Evolutionary conservation across 1,140 invertebrate genomes (phyloP).

Genomic region (Apis laboriosa): DNA sequence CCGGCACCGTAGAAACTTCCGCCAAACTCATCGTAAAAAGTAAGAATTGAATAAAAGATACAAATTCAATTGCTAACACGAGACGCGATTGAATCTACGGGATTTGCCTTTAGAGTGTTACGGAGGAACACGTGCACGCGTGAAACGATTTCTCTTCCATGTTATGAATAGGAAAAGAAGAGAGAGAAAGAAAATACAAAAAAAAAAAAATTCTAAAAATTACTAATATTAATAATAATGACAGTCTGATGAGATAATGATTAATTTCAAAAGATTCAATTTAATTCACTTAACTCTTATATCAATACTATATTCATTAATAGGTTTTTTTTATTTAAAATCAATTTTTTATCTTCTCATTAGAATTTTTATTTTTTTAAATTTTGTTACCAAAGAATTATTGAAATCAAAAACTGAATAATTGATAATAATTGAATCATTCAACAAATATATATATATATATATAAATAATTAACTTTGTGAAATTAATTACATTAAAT

Average conservation of each 20-base stretch:
- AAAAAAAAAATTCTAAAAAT: neutral
- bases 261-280: neutral
- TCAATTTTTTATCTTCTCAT: no score
- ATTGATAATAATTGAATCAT: neutral
- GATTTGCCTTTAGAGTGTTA: constrained; percentile 46
- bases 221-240: no score
- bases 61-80: constrained; percentile 70
- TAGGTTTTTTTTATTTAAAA: no score
- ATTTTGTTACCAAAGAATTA: neutral
- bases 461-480: neutral
- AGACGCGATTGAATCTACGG: constrained; percentile 60
- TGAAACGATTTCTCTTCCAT: constrained; percentile 19
- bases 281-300: no score
- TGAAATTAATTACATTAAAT: neutral
- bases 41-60: constrained; percentile 90
- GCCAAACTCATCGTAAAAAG: constrained; percentile 98
- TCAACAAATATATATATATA: neutral
- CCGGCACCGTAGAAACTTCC: constrained; percentile 94
- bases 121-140: constrained; percentile 30
- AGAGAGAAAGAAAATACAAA: no score
- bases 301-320: no score
- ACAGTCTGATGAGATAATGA: neutral
- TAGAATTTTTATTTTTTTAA: no score
- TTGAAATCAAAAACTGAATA: neutral
- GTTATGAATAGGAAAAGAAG: no score